A percentile compares a stretch with the other conserved stretches of the same genome.
These are phyloP conservation scores for Hydropsyche tenuis DNA, from an alignment of 1,140 invertebrate genomes.

Conservation along the genomic window DNA sequence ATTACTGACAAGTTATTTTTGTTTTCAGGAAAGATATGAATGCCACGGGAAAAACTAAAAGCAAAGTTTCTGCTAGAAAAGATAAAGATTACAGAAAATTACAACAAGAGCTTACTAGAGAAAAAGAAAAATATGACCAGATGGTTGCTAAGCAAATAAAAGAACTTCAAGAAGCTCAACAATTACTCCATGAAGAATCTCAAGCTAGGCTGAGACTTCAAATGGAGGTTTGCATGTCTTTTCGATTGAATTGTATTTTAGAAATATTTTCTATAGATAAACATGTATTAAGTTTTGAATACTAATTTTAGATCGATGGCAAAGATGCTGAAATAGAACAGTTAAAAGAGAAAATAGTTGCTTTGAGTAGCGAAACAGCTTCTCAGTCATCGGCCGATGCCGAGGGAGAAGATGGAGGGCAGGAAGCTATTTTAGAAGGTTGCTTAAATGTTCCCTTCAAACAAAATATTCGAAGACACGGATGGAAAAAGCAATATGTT, in stretches of 20 bases:
- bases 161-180: slow-evolving; percentile 85
- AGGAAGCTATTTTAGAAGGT: slow-evolving; percentile 87
- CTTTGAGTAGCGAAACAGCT: slow-evolving; percentile 83
- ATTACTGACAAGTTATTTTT: too few relatives aligned
- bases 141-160: slow-evolving; percentile 83
- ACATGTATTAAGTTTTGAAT: neutral
- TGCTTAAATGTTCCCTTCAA: slow-evolving; percentile 96
- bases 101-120: slow-evolving; percentile 94
- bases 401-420: slow-evolving; percentile 83
- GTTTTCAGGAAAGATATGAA: slow-evolving; percentile 76
- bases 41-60: slow-evolving; percentile 71
- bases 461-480: slow-evolving; percentile 93
- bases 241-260: neutral
- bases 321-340: slow-evolving; percentile 97
- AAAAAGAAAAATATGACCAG: slow-evolving; percentile 92
- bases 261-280: neutral
- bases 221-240: slow-evolving; percentile 79
- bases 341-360: slow-evolving; percentile 80
- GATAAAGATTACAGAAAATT: slow-evolving; percentile 95
- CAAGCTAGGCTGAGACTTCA: slow-evolving; percentile 78
- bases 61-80: slow-evolving; percentile 81
- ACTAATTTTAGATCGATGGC: slow-evolving; percentile 70
- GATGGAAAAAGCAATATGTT: slow-evolving; percentile 97
- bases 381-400: slow-evolving; percentile 90
- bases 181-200: slow-evolving; percentile 71